Conservation (phyloP, 2,797 vertebrate genomes). For the Pipistrellus pygmaeus region DNA sequence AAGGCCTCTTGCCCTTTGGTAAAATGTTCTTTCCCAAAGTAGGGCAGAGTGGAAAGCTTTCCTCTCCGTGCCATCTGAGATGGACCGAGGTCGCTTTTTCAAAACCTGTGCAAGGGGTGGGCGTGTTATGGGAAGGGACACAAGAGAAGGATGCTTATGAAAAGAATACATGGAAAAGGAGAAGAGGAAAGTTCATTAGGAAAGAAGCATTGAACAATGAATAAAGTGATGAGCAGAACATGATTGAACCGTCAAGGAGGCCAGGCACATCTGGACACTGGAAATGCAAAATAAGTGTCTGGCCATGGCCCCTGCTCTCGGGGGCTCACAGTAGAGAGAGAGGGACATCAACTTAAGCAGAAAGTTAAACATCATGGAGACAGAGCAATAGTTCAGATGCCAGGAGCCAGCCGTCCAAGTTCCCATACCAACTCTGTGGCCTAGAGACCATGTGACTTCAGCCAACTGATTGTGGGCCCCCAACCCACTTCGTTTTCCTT, state of each 20-base stretch:
- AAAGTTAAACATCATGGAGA: neutral
- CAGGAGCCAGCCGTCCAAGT: neutral
- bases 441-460: neutral
- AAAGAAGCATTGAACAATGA: neutral
- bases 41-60: neutral
- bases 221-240: neutral
- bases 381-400: neutral
- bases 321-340: neutral
- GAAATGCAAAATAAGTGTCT: neutral
- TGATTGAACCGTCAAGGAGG: neutral
- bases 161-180: neutral
- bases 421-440: neutral
- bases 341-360: neutral
- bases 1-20: constrained; percentile 12
- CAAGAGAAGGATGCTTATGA: neutral
- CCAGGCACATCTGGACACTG: neutral
- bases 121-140: neutral
- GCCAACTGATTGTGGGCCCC: neutral
- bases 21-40: neutral
- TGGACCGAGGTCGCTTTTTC: constrained; percentile 3
- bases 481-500: neutral
- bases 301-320: neutral
- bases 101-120: neutral
- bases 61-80: neutral
- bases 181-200: neutral